Evolutionary conservation across 2,888 invertebrate species (phyloP), one percentile per base, ranked within the genome.

Genomic region (Pemphredon lugubris): DNA sequence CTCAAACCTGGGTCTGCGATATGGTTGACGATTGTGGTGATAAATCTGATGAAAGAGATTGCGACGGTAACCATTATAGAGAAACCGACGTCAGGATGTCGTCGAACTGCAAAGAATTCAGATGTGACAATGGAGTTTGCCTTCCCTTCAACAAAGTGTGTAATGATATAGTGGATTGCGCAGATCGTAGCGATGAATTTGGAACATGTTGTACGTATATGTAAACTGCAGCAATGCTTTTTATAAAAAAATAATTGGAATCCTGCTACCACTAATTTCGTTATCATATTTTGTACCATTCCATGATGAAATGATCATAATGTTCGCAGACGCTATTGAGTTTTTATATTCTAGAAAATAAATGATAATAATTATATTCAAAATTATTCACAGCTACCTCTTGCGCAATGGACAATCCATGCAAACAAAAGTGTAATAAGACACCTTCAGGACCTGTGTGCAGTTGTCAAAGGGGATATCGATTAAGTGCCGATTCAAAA

Each of bases 401-500:
- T 0, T 93, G 93, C 81, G 75, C 80, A 18, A 45, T 71, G 1
- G 65, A 79, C n/a, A 89, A 90, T 80, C 89, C 90, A 0, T 94
- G 94, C 81, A 84, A 91, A 0, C 92, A 92, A 74, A 83, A 87
- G 4, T 96, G 96, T 83, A 88, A 90, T 16, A 90, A 92, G 16
- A 93, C 94, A 0, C 96, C 96, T 0, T 78, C 84, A 0, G 95
- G 96, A 0, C 92, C 93, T 0, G 90, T 90, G 2, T 96, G 96
- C 86, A 82, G 86, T 0, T 96, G 96, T 82, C 85, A 88, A 0
- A 75, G 82, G 0, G 96, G 96, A 0, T 95, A 91, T 86, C 83
- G 86, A 11, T 84, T 94, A 32, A 85, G 85, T 1, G 82, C 87
- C 0, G 93, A 94, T 80, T 91, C 92, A 26, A 89, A 86, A 47